Conservation (phyloP, 1,140 invertebrate genomes). For the Mactra quadrangularis region DNA sequence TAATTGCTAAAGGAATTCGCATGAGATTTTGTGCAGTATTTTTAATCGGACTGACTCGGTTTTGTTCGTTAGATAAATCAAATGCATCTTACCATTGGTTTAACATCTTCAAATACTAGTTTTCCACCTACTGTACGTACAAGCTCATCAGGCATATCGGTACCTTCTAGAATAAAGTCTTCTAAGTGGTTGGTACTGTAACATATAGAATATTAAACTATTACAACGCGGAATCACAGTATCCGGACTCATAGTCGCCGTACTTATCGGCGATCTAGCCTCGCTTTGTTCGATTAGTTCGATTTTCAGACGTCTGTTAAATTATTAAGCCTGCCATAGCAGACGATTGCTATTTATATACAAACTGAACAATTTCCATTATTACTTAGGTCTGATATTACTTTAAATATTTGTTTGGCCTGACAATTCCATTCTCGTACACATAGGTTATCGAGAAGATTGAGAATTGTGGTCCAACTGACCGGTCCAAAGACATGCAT, state of each 20-base stretch:
- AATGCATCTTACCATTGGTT: constrained; percentile 69
- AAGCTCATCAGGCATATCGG: constrained; percentile 73
- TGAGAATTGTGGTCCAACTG: no score
- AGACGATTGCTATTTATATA: background rate
- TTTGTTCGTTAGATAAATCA: no score
- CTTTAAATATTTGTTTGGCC: no score
- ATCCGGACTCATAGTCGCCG: background rate
- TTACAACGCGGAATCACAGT: background rate
- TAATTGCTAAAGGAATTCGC: no score
- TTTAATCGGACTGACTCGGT: no score
- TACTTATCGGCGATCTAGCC: background rate
- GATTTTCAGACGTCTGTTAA: background rate
- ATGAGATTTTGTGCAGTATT: no score
- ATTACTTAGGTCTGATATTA: no score
- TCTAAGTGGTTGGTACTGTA: constrained; percentile 68
- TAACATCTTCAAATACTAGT: constrained; percentile 67
- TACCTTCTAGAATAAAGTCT: constrained; percentile 72
- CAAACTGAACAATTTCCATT: background rate
- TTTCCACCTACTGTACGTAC: constrained; percentile 66
- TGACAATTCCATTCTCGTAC: no score
- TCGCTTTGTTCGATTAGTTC: background rate
- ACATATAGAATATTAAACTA: background rate
- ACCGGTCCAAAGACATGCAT: no score
- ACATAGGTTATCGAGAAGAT: no score
- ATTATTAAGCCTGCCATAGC: background rate